Evolutionary conservation across 1,140 invertebrate genomes (phyloP).

Genomic region (Aplysia californica): DNA sequence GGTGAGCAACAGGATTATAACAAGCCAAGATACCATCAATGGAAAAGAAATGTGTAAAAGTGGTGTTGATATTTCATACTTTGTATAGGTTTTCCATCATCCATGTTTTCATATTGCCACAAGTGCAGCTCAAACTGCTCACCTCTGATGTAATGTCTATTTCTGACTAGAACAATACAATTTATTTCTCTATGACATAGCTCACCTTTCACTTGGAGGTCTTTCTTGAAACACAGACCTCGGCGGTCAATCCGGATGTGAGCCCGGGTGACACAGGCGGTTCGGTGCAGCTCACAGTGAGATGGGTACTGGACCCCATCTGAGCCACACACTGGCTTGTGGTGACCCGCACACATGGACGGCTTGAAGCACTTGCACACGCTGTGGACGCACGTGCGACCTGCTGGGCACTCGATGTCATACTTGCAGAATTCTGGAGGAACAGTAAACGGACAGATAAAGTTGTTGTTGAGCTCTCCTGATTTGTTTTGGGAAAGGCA

Average conservation of each 20-base stretch:
- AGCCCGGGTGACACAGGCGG: slow-evolving; percentile 74
- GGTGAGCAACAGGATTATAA: too few relatives aligned
- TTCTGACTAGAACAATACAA: too few relatives aligned
- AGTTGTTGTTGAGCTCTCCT: not conserved
- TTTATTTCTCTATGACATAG: too few relatives aligned
- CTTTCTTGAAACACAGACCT: too few relatives aligned
- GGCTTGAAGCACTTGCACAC: slow-evolving; percentile 76
- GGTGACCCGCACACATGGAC: slow-evolving; percentile 71
- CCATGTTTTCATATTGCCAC: too few relatives aligned
- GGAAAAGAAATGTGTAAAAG: too few relatives aligned
- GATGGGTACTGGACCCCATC: slow-evolving; percentile 80
- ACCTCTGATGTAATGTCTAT: too few relatives aligned
- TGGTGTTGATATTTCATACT: too few relatives aligned
- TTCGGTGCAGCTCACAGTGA: slow-evolving; percentile 81
- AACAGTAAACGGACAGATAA: slow-evolving; percentile 8
- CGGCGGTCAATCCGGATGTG: slow-evolving; percentile 72
- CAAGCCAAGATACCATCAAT: too few relatives aligned
- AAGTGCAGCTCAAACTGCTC: too few relatives aligned
- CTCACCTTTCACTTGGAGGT: too few relatives aligned
- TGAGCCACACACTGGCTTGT: slow-evolving; percentile 78
- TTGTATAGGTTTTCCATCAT: too few relatives aligned
- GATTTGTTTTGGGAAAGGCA: not conserved
- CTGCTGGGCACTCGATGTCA: slow-evolving; percentile 72
- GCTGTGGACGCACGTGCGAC: slow-evolving; percentile 74
- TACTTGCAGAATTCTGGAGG: slow-evolving; percentile 51